Conservation (phyloP, 2,113 vertebrate genomes). For the Cnemophilus loriae region DNA sequence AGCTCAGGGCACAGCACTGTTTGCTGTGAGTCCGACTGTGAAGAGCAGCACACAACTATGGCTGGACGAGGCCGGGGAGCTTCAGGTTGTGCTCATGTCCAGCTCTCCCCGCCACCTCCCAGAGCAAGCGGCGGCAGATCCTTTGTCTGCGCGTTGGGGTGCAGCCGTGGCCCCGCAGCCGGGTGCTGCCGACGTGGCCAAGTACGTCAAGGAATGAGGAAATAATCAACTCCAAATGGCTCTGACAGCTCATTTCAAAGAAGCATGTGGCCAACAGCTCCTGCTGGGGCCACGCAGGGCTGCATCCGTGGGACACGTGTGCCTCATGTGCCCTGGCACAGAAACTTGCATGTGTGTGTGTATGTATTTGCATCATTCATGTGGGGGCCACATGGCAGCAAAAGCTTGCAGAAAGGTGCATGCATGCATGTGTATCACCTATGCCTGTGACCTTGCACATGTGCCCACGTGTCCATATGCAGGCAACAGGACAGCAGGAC, state of each 20-base stretch:
- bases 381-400: not conserved
- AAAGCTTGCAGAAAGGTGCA: not conserved
- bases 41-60: rapidly evolving
- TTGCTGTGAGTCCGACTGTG: not conserved
- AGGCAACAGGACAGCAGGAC: not conserved
- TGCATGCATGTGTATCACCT: not conserved
- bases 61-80: not conserved
- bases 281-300: not conserved
- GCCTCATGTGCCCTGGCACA: constrained; percentile 27
- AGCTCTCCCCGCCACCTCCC: not conserved
- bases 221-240: not conserved
- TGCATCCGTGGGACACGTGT: not conserved
- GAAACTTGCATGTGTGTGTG: not conserved
- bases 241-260: constrained; percentile 25
- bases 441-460: rapidly evolving
- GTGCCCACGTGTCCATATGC: rapidly evolving
- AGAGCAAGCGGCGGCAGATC: rapidly evolving
- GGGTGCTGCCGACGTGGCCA: not conserved
- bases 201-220: constrained; percentile 14
- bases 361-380: not conserved
- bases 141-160: rapidly evolving
- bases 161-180: rapidly evolving
- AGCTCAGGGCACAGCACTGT: not conserved
- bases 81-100: not conserved
- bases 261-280: constrained; percentile 3